phyloP scores from a whole-genome alignment of 1,140 invertebrate genomes.

The Aporrectodea caliginosa region DNA sequence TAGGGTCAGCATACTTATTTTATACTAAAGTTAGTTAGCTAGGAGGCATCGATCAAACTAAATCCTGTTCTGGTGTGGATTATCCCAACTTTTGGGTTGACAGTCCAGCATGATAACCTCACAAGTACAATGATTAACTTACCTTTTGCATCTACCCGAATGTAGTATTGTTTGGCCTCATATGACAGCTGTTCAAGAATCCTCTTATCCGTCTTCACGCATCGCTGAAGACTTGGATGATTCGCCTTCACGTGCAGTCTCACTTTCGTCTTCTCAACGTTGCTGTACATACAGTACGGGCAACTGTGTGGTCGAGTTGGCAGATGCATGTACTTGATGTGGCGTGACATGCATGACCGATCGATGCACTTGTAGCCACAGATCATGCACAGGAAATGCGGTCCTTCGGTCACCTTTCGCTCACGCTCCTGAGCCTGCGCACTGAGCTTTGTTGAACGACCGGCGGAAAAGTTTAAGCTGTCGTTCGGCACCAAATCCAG shows the following conservation, averaged over 20 bases:
- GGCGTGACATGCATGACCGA: conserved; percentile 26
- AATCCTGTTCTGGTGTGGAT: too few relatives aligned
- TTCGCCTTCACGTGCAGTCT: conserved; percentile 16
- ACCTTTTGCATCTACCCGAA: conserved; percentile 16
- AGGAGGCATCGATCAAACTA: too few relatives aligned
- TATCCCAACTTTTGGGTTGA: too few relatives aligned
- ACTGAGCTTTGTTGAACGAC: not conserved
- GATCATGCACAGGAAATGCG: conserved; percentile 17
- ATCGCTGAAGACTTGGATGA: conserved; percentile 11
- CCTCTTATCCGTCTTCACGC: conserved; percentile 25
- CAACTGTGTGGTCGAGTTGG: conserved; percentile 22
- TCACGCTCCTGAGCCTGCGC: not conserved
- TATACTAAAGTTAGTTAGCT: too few relatives aligned
- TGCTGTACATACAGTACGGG: conserved; percentile 24
- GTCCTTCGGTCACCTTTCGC: not conserved
- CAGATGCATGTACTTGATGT: conserved; percentile 28
- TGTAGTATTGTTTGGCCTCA: conserved; percentile 27
- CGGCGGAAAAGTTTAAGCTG: not conserved
- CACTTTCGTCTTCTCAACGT: conserved; percentile 31
- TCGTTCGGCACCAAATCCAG: not conserved
- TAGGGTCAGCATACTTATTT: too few relatives aligned
- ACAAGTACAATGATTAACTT: too few relatives aligned
- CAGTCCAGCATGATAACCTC: too few relatives aligned
- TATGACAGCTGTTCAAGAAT: conserved; percentile 21
- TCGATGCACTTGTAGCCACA: conserved; percentile 22